Evolutionary conservation across 2,888 invertebrate genomes (phyloP), one percentile per base, ranked within the genome.

Genomic region (Euproctis similis): DNA sequence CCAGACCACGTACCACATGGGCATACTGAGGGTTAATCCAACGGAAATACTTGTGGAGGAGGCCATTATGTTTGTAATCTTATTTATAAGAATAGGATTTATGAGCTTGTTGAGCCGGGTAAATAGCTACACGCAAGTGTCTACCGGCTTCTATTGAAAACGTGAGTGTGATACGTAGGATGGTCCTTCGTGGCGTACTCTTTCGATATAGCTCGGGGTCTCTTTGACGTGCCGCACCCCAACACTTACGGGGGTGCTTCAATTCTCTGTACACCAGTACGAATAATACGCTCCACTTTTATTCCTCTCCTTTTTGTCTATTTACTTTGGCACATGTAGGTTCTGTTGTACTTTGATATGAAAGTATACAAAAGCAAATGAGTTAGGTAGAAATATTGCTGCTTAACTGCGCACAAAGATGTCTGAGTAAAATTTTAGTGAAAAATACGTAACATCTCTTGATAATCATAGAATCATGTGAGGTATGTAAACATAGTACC

Each of bases 11-110:
- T 26, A 39, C 34, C 33, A 36, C 31, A 31, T 30, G 32, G 39
- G 46, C 40, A 35, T 41, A 41, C 30, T 36, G 25, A 48, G 43
- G 44, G 44, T 44, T 45, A 50, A 43, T 48, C 39, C 42, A 39
- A 36, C 28, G 13, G 51, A 49, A 53, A 49, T 36, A 40, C 43
- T 45, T 42, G 49, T 42, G 36, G 19, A 19, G 19, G 19, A 39
- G 50, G 42, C 55, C 52, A 59, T 61, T 60, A 59, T 60, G 51
- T 65, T 69, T 14, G 61, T 69, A 66, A 66, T 71, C 58, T 69
- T 70, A 73, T 74, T 72, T 73, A 74, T 70, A 70, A 68, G 60
- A 59, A 61, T 56, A 56, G 58, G 61, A 75, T 75, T 73, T 74
- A 74, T 70, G 71, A 59, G 64, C 56, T 56, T 48, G 56, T 60